These are phyloP conservation scores for Stenodera caucasica DNA, from an alignment of 2,888 invertebrate species.

Conservation along the genomic window DNA sequence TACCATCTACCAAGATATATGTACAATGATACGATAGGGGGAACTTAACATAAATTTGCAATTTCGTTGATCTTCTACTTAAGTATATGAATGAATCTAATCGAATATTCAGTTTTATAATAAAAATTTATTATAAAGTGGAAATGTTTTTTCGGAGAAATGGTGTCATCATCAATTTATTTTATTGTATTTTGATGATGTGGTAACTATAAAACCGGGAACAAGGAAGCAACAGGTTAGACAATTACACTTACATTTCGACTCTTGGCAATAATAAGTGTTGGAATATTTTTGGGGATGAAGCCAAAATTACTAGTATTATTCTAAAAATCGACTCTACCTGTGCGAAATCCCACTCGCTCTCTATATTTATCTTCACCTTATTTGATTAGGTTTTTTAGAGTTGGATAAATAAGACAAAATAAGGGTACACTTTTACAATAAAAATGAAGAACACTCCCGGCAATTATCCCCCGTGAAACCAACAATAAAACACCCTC, in stretches of 20 bases:
- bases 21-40: not conserved
- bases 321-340: not conserved
- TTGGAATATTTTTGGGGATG: not conserved
- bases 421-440: conserved; percentile 5
- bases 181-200: conserved; percentile 4
- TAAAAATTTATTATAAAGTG: too few species aligned
- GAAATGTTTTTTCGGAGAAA: not conserved
- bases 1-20: not conserved
- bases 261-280: not conserved
- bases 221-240: conserved; percentile 10
- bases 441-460: conserved; percentile 11
- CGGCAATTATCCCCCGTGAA: not conserved
- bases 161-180: not conserved
- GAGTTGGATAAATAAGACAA: not conserved
- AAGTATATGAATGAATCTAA: too few species aligned
- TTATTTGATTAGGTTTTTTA: too few species aligned
- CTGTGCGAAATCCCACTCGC: not conserved
- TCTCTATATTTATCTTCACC: too few species aligned
- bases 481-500: not conserved
- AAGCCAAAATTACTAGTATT: too few species aligned
- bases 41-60: not conserved
- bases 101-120: too few species aligned
- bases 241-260: conserved; percentile 9
- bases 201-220: not conserved
- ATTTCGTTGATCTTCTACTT: not conserved